A percentile compares a stretch with the other conserved stretches of the same genome.
phyloP scores from a whole-genome alignment of 2,888 invertebrate genomes.

The Carpatolechia fugitivella region DNA sequence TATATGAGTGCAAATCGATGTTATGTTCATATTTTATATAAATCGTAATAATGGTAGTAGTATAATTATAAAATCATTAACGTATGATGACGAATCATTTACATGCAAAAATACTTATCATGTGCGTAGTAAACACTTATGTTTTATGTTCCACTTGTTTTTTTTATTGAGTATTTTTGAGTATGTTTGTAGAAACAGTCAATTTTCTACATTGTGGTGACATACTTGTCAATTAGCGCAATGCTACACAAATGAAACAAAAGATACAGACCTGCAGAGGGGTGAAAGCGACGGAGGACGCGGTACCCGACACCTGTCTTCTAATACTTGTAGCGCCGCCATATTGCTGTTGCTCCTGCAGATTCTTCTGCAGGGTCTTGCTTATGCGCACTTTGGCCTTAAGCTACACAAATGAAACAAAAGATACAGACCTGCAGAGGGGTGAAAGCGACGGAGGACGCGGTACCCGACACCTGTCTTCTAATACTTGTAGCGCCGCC shows the following conservation, averaged over 20 bases:
- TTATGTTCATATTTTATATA: no score
- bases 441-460: slow-evolving; percentile 98
- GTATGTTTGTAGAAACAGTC: no score
- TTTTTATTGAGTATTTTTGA: no score
- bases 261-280: slow-evolving; percentile 64
- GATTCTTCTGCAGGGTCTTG: slow-evolving; percentile 96
- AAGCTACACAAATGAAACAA: not conserved
- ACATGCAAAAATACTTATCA: no score
- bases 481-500: slow-evolving; percentile 96
- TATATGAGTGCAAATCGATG: no score
- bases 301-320: slow-evolving; percentile 97
- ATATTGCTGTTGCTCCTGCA: slow-evolving; percentile 95
- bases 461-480: slow-evolving; percentile 97
- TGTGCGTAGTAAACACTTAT: no score
- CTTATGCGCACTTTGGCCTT: slow-evolving; percentile 94
- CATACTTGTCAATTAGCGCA: no score
- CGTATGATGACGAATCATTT: no score
- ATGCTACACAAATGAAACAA: not conserved
- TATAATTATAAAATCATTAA: no score
- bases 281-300: slow-evolving; percentile 98
- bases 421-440: slow-evolving; percentile 77
- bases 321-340: slow-evolving; percentile 96
- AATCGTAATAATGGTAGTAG: no score
- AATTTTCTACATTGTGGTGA: no score
- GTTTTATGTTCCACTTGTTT: no score